phyloP scores from a whole-genome alignment of 2,888 invertebrate genomes.

The Cheiracanthium punctorium region DNA sequence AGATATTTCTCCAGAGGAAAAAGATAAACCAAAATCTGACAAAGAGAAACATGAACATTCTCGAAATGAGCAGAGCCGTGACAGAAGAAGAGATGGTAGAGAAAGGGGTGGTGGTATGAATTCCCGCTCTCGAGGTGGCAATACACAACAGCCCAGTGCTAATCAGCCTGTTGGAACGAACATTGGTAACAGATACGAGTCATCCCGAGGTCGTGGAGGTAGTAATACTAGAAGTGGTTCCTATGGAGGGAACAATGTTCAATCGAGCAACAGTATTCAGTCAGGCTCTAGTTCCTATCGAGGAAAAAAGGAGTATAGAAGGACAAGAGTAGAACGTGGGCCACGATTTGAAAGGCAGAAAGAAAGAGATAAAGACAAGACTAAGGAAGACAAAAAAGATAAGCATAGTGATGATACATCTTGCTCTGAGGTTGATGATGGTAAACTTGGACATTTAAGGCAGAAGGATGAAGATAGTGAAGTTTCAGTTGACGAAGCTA shows the following conservation, averaged over 20 bases:
- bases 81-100: slow-evolving; percentile 64
- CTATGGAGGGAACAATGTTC: slow-evolving; percentile 27
- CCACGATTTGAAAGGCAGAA: slow-evolving; percentile 72
- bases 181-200: slow-evolving; percentile 29
- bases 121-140: slow-evolving; percentile 70
- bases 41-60: slow-evolving; percentile 63
- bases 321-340: slow-evolving; percentile 71
- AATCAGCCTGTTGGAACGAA: slow-evolving; percentile 25
- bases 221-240: slow-evolving; percentile 51
- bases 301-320: slow-evolving; percentile 73
- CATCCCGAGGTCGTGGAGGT: slow-evolving; percentile 36
- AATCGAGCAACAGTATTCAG: slow-evolving; percentile 21
- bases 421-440: slow-evolving; percentile 72
- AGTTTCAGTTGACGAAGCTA: slow-evolving; percentile 74
- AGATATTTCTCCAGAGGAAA: slow-evolving; percentile 41
- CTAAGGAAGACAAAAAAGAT: slow-evolving; percentile 66
- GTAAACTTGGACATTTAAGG: slow-evolving; percentile 70
- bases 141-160: not conserved
- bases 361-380: slow-evolving; percentile 62
- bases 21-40: slow-evolving; percentile 79
- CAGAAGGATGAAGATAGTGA: slow-evolving; percentile 73
- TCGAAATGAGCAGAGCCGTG: slow-evolving; percentile 57
- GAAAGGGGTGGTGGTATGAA: slow-evolving; percentile 73
- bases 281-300: slow-evolving; percentile 73
- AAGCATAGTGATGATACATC: slow-evolving; percentile 71